Evolutionary conservation across 2,888 invertebrate species (phyloP), one percentile per base, ranked within the genome.

Genomic region (Acleris sparsana): DNA sequence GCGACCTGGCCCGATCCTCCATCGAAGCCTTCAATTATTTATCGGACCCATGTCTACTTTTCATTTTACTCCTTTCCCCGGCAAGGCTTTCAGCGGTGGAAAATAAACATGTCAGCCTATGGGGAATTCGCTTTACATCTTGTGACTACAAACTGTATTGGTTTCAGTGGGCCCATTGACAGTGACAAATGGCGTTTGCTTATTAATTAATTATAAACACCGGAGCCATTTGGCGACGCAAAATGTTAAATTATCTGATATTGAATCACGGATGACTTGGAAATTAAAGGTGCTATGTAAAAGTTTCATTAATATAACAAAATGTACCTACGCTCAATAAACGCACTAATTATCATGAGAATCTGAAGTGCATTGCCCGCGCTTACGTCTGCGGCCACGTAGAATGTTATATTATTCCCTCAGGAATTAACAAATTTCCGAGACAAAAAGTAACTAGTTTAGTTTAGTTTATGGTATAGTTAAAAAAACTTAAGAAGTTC

Each of bases 21-120:
- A 89, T 91, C 89, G 88, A 86, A 89, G 82, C 89, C 90, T 90
- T 92, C 91, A 90, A 92, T 92, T 92, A 92, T 92, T 92, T 92
- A 92, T 92, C 88, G 91, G 89, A 90, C 91, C 92, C 90, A 79
- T 90, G 91, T 92, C 91, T 92, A 88, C 92, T 89, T 92, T 92
- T 89, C 90, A 89, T 91, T 91, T 91, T 85, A 92, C 90, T 89
- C 89, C 89, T 88, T 91, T 88, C 80, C 74, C 80, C 73, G 79
- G 80, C 75, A 83, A 82, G 74, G 84, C 88, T 88, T 87, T 88
- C 86, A 86, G 80, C 77, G 75, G 72, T 76, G 75, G 80, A 75
- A 82, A 87, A 86, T 87, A 89, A 87, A 90, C 86, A 84, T 86
- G 89, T 87, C 83, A 78, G 83, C 77, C 89, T 87, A 71, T 72